These are phyloP conservation scores for Hippasteria phrygiana DNA, from an alignment of 53 echinoderm and acorn worm genomes.

Conservation along the genomic window DNA sequence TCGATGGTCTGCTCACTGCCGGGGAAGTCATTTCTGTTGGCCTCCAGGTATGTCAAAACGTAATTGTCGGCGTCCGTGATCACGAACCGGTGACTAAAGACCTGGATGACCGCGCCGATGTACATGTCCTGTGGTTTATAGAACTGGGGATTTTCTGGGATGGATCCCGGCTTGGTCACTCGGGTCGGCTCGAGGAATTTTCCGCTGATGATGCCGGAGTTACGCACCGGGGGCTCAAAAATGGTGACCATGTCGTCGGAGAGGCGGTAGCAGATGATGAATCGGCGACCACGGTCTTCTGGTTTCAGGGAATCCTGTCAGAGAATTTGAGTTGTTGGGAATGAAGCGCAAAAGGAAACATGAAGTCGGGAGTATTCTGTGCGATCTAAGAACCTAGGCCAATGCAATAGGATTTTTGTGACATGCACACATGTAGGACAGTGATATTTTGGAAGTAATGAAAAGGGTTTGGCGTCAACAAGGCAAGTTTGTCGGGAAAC, in stretches of 20 bases:
- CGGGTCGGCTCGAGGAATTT: constrained; percentile 96
- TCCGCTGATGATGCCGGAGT: constrained; percentile 97
- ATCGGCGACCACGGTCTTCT: constrained; percentile 91
- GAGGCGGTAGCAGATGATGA: constrained; percentile 94
- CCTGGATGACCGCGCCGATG: constrained; percentile 79
- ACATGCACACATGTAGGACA: no score
- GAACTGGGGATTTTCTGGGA: constrained; percentile 81
- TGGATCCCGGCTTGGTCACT: constrained; percentile 85
- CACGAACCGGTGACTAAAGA: constrained; percentile 86
- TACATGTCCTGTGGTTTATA: constrained; percentile 91
- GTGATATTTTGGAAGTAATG: background rate
- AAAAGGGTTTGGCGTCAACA: background rate
- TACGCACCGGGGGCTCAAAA: constrained; percentile 97
- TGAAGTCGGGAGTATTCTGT: background rate
- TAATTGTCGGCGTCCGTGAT: constrained; percentile 95
- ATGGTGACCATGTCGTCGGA: constrained; percentile 99
- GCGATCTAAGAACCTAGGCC: no score
- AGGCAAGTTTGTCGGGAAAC: background rate
- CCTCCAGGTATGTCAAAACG: constrained; percentile 84
- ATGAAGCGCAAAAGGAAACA: background rate
- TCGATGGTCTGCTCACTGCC: constrained; percentile 86
- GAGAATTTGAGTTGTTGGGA: no score
- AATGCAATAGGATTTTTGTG: no score
- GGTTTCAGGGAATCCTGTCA: constrained; percentile 96
- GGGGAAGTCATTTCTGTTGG: constrained; percentile 82